Conservation (phyloP, 1,140 invertebrate genomes). For the Pseudoatta argentina region DNA sequence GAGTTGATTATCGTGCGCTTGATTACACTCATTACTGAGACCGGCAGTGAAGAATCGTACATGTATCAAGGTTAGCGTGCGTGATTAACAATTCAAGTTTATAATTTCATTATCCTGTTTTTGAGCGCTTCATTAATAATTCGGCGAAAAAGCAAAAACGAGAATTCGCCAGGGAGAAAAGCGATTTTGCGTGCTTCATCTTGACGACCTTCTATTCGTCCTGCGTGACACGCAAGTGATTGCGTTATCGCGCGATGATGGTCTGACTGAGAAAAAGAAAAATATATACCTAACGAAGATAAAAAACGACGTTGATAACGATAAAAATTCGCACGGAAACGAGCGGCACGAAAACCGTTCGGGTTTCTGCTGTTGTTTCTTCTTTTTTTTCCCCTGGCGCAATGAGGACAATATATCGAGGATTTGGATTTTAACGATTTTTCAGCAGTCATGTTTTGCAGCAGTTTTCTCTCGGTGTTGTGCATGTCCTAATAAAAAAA, state of each 20-base stretch:
- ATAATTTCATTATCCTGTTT: conserved; percentile 3
- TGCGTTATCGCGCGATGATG: background rate
- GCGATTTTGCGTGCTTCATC: background rate
- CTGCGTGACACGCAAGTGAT: background rate
- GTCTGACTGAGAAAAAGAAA: background rate
- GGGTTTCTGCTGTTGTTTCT: conserved; percentile 4
- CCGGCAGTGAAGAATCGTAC: background rate
- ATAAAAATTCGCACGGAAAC: conserved; percentile 26
- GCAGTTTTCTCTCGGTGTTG: conserved; percentile 16
- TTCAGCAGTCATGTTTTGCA: conserved; percentile 21
- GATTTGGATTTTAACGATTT: conserved; percentile 39
- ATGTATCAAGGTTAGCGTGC: background rate
- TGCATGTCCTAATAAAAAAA: background rate
- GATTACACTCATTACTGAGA: conserved; percentile 23
- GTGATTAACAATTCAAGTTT: conserved; percentile 41
- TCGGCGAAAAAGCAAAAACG: background rate
- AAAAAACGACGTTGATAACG: background rate
- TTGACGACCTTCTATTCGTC: background rate
- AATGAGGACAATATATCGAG: conserved; percentile 33
- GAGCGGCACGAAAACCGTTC: conserved; percentile 18
- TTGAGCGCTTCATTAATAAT: background rate
- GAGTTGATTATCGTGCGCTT: conserved; percentile 40
- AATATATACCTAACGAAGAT: background rate
- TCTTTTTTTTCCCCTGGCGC: conserved; percentile 5
- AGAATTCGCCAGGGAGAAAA: background rate